These are phyloP conservation scores for Aleiodes testaceus DNA, from an alignment of 2,888 invertebrate species.

Conservation along the genomic window DNA sequence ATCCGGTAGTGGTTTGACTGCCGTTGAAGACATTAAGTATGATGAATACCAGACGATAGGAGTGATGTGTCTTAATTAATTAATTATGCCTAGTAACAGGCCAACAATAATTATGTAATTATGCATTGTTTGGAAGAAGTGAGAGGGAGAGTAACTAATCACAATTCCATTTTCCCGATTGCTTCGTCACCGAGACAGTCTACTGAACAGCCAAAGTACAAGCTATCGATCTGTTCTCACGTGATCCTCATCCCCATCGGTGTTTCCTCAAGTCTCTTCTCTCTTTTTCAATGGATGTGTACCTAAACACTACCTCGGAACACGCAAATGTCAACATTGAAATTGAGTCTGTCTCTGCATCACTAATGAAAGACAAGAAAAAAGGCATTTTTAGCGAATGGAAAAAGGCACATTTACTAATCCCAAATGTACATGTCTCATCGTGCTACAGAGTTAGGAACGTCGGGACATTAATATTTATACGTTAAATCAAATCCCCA, in stretches of 20 bases:
- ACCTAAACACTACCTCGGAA: neutral
- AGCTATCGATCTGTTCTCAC: conserved; percentile 47
- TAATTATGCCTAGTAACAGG: conserved; percentile 66
- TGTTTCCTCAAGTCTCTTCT: conserved; percentile 8
- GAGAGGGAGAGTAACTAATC: conserved; percentile 57
- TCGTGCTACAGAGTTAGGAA: conserved; percentile 12
- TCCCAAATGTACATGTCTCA: conserved; percentile 29
- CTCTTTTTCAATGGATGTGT: conserved; percentile 14
- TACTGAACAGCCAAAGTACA: conserved; percentile 7
- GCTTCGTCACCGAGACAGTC: conserved; percentile 56
- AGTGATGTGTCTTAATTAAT: conserved; percentile 72
- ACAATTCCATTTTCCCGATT: conserved; percentile 59
- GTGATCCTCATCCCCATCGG: conserved; percentile 41
- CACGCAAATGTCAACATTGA: conserved; percentile 27
- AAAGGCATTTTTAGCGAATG: neutral
- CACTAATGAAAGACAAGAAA: neutral
- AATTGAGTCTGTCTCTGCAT: conserved; percentile 24
- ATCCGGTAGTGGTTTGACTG: conserved; percentile 42
- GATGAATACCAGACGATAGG: conserved; percentile 68
- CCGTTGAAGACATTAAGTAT: conserved; percentile 70
- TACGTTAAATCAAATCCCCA: conserved; percentile 60
- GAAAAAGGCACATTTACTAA: conserved; percentile 8
- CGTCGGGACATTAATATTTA: conserved; percentile 62
- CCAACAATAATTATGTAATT: conserved; percentile 70
- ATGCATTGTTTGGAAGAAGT: conserved; percentile 66